Percentiles rank a stretch among this genome's conserved stretches.
These are phyloP conservation scores for Prosopocoilus inquinatus DNA, from an alignment of 2,888 invertebrate species.

Conservation along the genomic window DNA sequence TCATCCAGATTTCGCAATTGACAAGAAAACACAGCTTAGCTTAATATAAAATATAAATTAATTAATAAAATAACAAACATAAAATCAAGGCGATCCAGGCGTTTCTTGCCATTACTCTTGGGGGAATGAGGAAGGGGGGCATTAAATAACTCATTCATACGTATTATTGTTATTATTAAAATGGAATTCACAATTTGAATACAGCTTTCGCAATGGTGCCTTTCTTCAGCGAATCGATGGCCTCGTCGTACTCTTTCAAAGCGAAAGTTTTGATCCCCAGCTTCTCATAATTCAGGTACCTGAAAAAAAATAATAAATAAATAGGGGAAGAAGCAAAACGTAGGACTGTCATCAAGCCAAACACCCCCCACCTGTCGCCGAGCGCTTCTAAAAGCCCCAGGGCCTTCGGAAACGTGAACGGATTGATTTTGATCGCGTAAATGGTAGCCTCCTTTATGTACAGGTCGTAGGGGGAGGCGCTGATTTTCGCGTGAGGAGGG, in stretches of 20 bases:
- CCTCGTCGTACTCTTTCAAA: constrained; percentile 56
- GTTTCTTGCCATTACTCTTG: too few relatives aligned
- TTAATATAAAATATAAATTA: too few relatives aligned
- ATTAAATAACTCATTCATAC: too few relatives aligned
- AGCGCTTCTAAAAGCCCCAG: constrained; percentile 62
- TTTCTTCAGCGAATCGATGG: constrained; percentile 54
- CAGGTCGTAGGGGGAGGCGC: constrained; percentile 59
- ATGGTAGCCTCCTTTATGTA: constrained; percentile 64
- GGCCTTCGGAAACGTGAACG: constrained; percentile 64
- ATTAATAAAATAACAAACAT: too few relatives aligned
- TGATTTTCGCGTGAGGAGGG: constrained; percentile 54
- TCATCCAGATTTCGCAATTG: too few relatives aligned
- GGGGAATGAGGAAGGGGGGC: too few relatives aligned
- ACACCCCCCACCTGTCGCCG: constrained; percentile 53
- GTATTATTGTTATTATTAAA: neutral
- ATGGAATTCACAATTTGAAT: constrained; percentile 50
- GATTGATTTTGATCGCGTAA: constrained; percentile 67
- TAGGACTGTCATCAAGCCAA: constrained; percentile 16
- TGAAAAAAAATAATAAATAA: constrained; percentile 42
- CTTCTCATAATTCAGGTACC: constrained; percentile 61
- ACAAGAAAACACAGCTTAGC: too few relatives aligned
- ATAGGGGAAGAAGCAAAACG: constrained; percentile 4
- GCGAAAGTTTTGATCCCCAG: constrained; percentile 59
- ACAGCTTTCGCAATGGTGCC: constrained; percentile 62
- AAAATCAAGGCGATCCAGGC: too few relatives aligned